Evolutionary conservation across 2,888 invertebrate species (phyloP), one percentile per base, ranked within the genome.

Genomic region (Orchesella flavescens): DNA sequence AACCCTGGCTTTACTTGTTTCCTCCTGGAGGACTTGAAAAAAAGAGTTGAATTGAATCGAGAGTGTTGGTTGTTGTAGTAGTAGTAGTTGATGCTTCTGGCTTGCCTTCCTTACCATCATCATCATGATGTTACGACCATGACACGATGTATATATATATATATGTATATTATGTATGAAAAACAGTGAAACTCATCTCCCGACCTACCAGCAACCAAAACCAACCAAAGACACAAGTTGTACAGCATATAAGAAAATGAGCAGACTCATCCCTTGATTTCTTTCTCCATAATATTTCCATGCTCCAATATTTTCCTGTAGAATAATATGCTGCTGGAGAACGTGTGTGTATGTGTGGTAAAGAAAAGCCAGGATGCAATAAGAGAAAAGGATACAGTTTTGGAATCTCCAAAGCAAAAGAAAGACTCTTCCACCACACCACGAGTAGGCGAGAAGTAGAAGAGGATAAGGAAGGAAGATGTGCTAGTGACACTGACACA

Each of bases 401-500:
- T 63, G 24, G 24, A 13, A 15, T 10, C 34, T 63, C 5, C 24
- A 21, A 63, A 13, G 7, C 34, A 15, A 63, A 13, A 34, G 34
- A 63, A 13, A 34, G 34, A 34, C 34, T 34, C 34, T 34, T 34
- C 3, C 34, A n/a, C n/a, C n/a, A n/a, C n/a, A n/a, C n/a, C n/a
- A 2, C 34, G 34, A 34, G n/a, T n/a, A 65, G 44, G 68, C 49
- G 21, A 49, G 49, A 49, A 21, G 34, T 9, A 71, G 57, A 34
- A 55, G 55, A 55, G 71, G 57, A 71, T 53, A 55, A 71, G 57
- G 57, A 71, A 71, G 71, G 57, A 55, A 71, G 34, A 71, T 71
- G 71, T 55, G 55, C 15, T 23, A 34, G 49, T 55, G 71, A 55
- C 34, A 71, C 57, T 55, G 17, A 71, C 55, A 57, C 24, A 21